Evolutionary conservation across 2,888 invertebrate species (phyloP).

Genomic region (Thymelicus lineola): DNA sequence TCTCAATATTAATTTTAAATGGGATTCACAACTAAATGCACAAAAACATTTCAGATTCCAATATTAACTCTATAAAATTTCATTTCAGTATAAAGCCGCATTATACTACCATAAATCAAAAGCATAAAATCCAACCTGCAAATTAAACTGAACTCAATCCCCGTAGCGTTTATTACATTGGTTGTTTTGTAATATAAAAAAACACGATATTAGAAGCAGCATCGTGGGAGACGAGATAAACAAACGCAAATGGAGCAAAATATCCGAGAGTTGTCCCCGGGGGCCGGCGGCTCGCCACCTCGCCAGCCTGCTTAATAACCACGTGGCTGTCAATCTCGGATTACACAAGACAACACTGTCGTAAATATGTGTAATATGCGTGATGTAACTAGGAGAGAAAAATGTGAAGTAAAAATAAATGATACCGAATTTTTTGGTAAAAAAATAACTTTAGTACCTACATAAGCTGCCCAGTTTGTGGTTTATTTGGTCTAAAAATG

Average conservation of each 20-base stretch:
- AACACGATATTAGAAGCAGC: constrained; percentile 2
- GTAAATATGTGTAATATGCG: not conserved
- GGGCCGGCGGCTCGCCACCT: not conserved
- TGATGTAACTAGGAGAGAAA: not conserved
- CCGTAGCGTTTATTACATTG: not conserved
- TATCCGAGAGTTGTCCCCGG: not conserved
- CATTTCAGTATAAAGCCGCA: too few relatives aligned
- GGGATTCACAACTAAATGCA: too few relatives aligned
- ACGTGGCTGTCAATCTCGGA: not conserved
- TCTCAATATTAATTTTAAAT: too few relatives aligned
- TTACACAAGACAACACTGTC: constrained; percentile 30
- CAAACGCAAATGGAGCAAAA: constrained; percentile 28
- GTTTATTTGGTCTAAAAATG: too few relatives aligned
- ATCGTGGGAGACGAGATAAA: constrained; percentile 12
- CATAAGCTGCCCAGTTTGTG: too few relatives aligned
- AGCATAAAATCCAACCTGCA: not conserved
- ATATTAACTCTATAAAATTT: too few relatives aligned
- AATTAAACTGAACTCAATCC: not conserved
- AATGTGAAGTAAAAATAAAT: too few relatives aligned
- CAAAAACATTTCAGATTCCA: too few relatives aligned
- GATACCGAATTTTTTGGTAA: too few relatives aligned
- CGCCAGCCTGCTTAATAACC: constrained; percentile 5
- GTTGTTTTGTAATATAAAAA: not conserved
- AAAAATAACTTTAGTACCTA: too few relatives aligned
- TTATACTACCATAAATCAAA: not conserved